Evolutionary conservation across 2,113 vertebrate genomes (phyloP).

Genomic region (Takifugu flavidus): DNA sequence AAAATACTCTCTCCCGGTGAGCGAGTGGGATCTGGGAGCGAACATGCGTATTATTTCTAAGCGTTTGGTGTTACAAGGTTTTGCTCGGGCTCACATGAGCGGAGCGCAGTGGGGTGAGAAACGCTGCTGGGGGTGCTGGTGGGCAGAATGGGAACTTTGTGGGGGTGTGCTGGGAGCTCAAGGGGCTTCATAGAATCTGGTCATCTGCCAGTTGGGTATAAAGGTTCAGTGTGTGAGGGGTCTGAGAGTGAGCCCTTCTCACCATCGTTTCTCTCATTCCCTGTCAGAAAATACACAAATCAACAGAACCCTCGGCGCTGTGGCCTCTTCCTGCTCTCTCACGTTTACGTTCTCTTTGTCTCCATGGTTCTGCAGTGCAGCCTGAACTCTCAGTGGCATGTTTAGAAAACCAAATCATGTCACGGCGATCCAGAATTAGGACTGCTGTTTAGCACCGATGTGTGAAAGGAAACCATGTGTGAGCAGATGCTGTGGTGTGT

Average conservation of each 20-base stretch:
- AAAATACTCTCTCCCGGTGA: slow-evolving; percentile 15
- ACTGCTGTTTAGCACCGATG: slow-evolving; percentile 26
- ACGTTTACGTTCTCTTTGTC: neutral
- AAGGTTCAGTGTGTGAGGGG: slow-evolving; percentile 53
- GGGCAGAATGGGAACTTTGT: slow-evolving; percentile 45
- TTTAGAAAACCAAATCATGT: slow-evolving; percentile 13
- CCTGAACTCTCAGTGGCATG: neutral
- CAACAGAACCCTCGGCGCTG: slow-evolving; percentile 19
- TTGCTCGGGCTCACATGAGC: slow-evolving; percentile 22
- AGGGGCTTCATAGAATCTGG: slow-evolving; percentile 37
- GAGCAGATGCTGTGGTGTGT: slow-evolving; percentile 14
- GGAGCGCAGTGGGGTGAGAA: slow-evolving; percentile 29
- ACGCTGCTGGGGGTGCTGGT: slow-evolving; percentile 34
- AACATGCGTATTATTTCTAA: slow-evolving; percentile 33
- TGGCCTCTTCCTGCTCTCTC: slow-evolving; percentile 12
- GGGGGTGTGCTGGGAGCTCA: slow-evolving; percentile 35
- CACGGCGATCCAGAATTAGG: slow-evolving; percentile 15
- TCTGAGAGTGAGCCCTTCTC: slow-evolving; percentile 29
- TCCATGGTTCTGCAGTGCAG: neutral
- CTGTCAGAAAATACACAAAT: slow-evolving; percentile 43
- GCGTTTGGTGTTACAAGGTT: slow-evolving; percentile 20
- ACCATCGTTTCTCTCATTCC: slow-evolving; percentile 19
- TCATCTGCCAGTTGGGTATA: slow-evolving; percentile 51
- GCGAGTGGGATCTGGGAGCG: slow-evolving; percentile 20
- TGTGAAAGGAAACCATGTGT: slow-evolving; percentile 40